Evolutionary conservation across 2,797 vertebrate species (phyloP), one percentile per base, ranked within the genome.

Genomic region (Lacerta agilis): DNA sequence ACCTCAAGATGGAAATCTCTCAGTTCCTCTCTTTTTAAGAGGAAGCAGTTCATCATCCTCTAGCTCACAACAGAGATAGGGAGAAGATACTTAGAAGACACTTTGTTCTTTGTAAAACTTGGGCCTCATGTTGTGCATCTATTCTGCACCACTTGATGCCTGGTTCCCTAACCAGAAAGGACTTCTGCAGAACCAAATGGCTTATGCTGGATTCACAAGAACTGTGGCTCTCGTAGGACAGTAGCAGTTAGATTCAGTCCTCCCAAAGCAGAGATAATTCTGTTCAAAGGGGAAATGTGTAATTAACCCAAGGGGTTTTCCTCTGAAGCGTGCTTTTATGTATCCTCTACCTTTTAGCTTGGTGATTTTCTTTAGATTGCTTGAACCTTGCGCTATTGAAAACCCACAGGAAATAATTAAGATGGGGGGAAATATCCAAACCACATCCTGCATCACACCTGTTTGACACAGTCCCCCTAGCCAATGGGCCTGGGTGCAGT

Each of bases 331-430:
- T 69, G 66, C 58, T 79, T 92, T 86, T 87, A 73, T 73, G 66
- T 90, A 90, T 79, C 86, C 58, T 45, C 71, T 1, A 15, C 13
- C 86, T 80, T 67, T 33, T 88, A 67, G 64, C 83, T 81, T 75
- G 45, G 88, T 10, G 77, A 27, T 91, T 92, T 95, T 86, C 41
- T 84, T 93, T 87, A 84, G 66, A 90, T 90, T 91, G 76, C 90
- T 13, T 90, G 36, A 84, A 13, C 0, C 0, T 38, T 17, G 66
- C 79, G 55, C 1, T 11, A 6, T 92, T 86, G 64, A 75, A 93
- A 93, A 64, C 80, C 64, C 83, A 67, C 72, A 93, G 82, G 36
- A 92, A 79, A 81, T 66, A 88, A 87, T 73, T 61, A 91, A 93
- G 87, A 92, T 81, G 88, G 90, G 33, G 17, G 38, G 17, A 89